Base-by-base conservation (phyloP, 1,140 invertebrate species). In the Aphaenogaster ashmeadi region DNA sequence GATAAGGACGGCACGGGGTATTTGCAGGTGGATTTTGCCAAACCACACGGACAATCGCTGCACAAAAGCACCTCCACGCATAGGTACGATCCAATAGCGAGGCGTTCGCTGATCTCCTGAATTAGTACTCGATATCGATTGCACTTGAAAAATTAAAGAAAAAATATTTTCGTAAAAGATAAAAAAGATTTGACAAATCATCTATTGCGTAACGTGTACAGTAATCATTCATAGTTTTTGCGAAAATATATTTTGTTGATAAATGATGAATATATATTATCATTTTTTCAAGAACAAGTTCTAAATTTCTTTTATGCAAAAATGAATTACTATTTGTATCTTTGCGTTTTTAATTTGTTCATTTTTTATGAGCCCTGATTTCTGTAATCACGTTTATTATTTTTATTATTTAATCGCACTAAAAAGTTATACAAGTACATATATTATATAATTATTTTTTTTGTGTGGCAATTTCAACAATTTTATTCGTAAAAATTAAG, bases 11-110 rank as follows among this genome's bases (percentile, higher is more conserved):
- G 91, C 56, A 93, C 91, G n/a, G 92, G 89, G 21, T 90, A 92
- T 75, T 95, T 94, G 83, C 93, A 94, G 58, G 96, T 96, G 4
- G 95, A 93, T 77, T 95, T 96, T 54, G 95, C 94, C 50, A 95
- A 93, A 71, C 96, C 96, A 91, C 97, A 97, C 2, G 96, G 92
- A 94, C 97, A 98, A 85, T 96, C 96, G 72, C 97, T 97, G 89
- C 97, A 97, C 54, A 98, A 94, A 66, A 98, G 93, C 58, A 98
- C 97, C 93, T 98, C 97, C n/a, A 98, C 96, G 92, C 97, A 97
- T 86, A 98, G 95, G 21, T 97, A 95, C 41, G 97, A 91, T 96
- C 96, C 88, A 93, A 95, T 92, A 93, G 92, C 92, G 95, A 96
- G 92, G 96, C 96, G 89, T 93, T 96, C 92, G 92, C 94, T 81